Base-by-base conservation (phyloP, 2,888 invertebrate genomes). In the Sinelater perroti region DNA sequence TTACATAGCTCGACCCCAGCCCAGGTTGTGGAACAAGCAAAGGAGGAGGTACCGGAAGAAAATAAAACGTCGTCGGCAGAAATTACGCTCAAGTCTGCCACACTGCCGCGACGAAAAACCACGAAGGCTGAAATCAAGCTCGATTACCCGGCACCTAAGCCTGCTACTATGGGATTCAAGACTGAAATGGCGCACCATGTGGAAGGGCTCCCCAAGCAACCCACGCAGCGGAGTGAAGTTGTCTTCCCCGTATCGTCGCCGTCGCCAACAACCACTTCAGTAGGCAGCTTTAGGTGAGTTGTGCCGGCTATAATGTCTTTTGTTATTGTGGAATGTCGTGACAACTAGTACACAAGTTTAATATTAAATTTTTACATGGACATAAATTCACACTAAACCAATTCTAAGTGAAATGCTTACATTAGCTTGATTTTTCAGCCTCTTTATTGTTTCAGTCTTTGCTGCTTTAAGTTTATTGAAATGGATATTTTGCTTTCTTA, bases 21-120 rank as follows among this genome's bases (percentile, higher is more conserved):
- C 11, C 62, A 57, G 28, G 58, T 62, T 14, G 24, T 53, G 18
- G 61, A 61, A 28, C 47, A 63, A 54, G 17, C 42, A 5, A 61
- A 35, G 49, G 68, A 66, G 33, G 54, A 61, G 36, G 60, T 54
- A 3, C 61, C 64, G 2, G 76, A 75, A 52, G 75, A 76, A 60
- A 75, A 79, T 26, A 83, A 86, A 74, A 84, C 83, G 1, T 85
- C 86, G 10, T 83, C 84, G 16, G 85, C 86, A 65, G 86, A 87
- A 66, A 86, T 87, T 50, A 85, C 84, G 1, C 73, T 87, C 18
- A 87, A 87, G 71, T 86, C 87, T 55, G 86, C 87, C 0, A 87
- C 87, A 0, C 75, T 87, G 60, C 87, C 87, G 2, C 80, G 87
- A 62, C 79, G 87, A 20, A 87, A 86, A 70, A 85, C 85, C 2